These are phyloP conservation scores for Halcyon badia DNA, from an alignment of 2,797 vertebrate genomes.

Conservation along the genomic window DNA sequence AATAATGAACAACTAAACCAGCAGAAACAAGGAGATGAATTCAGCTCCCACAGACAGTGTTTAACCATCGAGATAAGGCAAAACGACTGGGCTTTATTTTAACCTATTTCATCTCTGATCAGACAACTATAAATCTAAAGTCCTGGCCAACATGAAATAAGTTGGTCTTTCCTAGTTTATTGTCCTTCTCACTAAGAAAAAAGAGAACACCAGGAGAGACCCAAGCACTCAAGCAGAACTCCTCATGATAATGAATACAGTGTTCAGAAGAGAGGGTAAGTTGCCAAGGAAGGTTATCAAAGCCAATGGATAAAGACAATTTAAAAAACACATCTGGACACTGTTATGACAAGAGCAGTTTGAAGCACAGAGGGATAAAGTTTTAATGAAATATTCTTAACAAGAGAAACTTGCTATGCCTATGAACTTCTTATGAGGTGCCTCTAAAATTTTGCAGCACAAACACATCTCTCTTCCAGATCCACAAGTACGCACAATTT, in stretches of 20 bases:
- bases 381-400: slow-evolving; percentile 55
- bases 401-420: neutral
- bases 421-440: neutral
- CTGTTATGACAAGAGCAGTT: slow-evolving; percentile 21
- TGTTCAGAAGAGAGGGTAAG: neutral
- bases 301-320: slow-evolving; percentile 13
- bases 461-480: neutral
- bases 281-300: slow-evolving; percentile 50
- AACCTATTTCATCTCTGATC: neutral
- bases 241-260: neutral
- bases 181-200: neutral
- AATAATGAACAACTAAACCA: neutral
- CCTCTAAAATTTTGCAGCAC: neutral
- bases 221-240: neutral
- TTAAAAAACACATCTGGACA: slow-evolving; percentile 57
- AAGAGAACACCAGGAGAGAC: neutral
- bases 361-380: neutral
- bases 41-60: neutral
- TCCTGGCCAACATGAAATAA: neutral
- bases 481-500: neutral
- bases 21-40: slow-evolving; percentile 36
- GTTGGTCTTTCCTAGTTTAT: neutral
- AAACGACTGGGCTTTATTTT: neutral
- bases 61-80: slow-evolving; percentile 8
- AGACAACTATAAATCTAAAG: neutral